Conservation (phyloP, 92 coral and sea anemone species). For the Isaurus tuberculatus region DNA sequence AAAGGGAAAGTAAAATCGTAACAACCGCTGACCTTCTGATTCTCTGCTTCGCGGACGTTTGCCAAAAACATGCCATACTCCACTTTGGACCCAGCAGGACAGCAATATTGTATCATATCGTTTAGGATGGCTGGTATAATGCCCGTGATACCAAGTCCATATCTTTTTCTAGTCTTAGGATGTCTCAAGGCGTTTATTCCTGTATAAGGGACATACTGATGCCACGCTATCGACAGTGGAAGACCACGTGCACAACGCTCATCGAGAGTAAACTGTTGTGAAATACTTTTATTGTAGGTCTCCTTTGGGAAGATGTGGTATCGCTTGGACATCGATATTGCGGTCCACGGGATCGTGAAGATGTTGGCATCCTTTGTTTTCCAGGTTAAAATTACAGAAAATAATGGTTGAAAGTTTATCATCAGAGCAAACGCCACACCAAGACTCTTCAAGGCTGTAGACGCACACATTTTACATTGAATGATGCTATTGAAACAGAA, state of each 20-base stretch:
- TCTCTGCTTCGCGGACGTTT: slow-evolving; percentile 75
- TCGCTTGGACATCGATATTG: slow-evolving; percentile 26
- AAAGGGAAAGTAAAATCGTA: slow-evolving; percentile 88
- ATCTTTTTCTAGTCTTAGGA: slow-evolving; percentile 34
- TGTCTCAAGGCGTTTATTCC: slow-evolving; percentile 40
- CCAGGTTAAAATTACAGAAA: slow-evolving; percentile 22
- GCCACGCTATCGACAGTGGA: slow-evolving; percentile 89
- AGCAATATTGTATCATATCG: slow-evolving; percentile 63
- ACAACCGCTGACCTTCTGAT: slow-evolving; percentile 50
- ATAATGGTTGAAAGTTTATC: neutral
- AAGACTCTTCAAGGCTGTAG: slow-evolving; percentile 1
- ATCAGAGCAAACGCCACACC: neutral
- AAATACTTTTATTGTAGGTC: slow-evolving; percentile 24
- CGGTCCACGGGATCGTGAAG: slow-evolving; percentile 35
- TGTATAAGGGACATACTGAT: slow-evolving; percentile 73
- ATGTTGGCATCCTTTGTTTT: slow-evolving; percentile 13
- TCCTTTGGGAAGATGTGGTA: neutral
- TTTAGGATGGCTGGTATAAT: slow-evolving; percentile 73
- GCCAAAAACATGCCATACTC: slow-evolving; percentile 76
- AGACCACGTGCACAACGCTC: slow-evolving; percentile 75
- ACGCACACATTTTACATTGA: too few relatives aligned
- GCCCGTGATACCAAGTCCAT: slow-evolving; percentile 72
- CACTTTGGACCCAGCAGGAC: slow-evolving; percentile 73
- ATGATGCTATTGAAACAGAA: neutral
- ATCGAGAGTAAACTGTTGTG: slow-evolving; percentile 57